Conservation (phyloP, 2,888 invertebrate genomes). For the Phortica magna region DNA sequence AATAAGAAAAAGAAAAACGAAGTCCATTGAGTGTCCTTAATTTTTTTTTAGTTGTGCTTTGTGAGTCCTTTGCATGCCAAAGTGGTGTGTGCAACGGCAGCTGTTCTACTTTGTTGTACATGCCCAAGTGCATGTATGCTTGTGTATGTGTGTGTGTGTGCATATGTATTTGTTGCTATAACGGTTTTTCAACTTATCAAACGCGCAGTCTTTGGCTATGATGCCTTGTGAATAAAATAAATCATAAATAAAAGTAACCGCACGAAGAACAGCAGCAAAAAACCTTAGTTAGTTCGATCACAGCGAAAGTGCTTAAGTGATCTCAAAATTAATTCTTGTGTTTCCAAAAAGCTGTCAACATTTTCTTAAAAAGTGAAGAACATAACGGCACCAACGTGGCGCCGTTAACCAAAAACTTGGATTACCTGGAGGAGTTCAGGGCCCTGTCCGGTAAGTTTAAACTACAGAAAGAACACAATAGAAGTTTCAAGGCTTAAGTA, state of each 20-base stretch:
- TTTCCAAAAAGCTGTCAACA: conserved; percentile 53
- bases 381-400: conserved; percentile 74
- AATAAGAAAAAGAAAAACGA: not conserved
- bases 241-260: too few species aligned
- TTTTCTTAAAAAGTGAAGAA: conserved; percentile 64
- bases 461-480: not conserved
- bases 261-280: too few species aligned
- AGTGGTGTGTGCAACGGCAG: not conserved
- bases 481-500: not conserved
- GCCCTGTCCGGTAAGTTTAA: conserved; percentile 69
- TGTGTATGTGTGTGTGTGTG: conserved; percentile 21
- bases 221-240: too few species aligned
- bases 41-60: not conserved
- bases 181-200: not conserved
- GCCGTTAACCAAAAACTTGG: conserved; percentile 74
- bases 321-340: not conserved
- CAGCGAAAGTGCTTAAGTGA: not conserved
- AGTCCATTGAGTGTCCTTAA: not conserved
- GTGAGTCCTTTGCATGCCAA: conserved; percentile 10
- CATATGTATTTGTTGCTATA: not conserved
- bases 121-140: not conserved
- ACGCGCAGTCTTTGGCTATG: too few species aligned
- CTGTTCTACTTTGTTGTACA: conserved; percentile 34
- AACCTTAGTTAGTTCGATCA: not conserved
- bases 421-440: conserved; percentile 75